Evolutionary conservation across 2,888 invertebrate species (phyloP).

Genomic region (Chrysodeixis includens): DNA sequence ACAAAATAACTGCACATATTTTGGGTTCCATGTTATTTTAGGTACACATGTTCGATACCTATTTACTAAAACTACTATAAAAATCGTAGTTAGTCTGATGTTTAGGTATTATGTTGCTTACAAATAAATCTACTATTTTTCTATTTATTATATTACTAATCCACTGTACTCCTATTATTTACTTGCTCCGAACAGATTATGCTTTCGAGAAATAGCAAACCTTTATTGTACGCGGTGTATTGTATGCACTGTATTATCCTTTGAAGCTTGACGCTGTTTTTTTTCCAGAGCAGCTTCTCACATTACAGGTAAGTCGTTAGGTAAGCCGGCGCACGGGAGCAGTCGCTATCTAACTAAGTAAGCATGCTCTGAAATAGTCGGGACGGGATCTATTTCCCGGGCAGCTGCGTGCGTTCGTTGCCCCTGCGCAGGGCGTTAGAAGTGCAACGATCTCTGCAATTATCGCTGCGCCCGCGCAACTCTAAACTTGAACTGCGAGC

Average conservation of each 20-base stretch:
- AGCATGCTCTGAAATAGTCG: conserved; percentile 87
- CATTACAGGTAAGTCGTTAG: conserved; percentile 79
- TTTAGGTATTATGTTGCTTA: too few relatives aligned
- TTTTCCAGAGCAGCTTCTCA: conserved; percentile 68
- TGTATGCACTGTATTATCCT: conserved; percentile 19
- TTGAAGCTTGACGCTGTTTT: conserved; percentile 55
- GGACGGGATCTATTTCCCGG: conserved; percentile 88
- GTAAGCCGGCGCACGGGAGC: conserved; percentile 70
- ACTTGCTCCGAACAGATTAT: too few relatives aligned
- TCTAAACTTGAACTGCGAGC: conserved; percentile 86
- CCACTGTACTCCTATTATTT: too few relatives aligned
- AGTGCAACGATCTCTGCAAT: conserved; percentile 87
- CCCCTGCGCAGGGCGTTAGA: conserved; percentile 86
- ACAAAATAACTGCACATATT: too few relatives aligned
- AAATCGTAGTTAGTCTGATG: too few relatives aligned
- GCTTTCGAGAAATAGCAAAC: neutral
- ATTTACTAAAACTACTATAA: too few relatives aligned
- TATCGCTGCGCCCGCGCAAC: conserved; percentile 77
- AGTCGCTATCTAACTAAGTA: conserved; percentile 76
- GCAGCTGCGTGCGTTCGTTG: conserved; percentile 88
- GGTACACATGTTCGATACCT: too few relatives aligned
- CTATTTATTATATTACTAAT: too few relatives aligned
- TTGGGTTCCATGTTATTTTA: too few relatives aligned
- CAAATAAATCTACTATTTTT: too few relatives aligned
- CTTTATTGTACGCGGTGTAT: neutral